Evolutionary conservation across 2,888 invertebrate species (phyloP), one percentile per base, ranked within the genome.

Genomic region (Apodemia mormo): DNA sequence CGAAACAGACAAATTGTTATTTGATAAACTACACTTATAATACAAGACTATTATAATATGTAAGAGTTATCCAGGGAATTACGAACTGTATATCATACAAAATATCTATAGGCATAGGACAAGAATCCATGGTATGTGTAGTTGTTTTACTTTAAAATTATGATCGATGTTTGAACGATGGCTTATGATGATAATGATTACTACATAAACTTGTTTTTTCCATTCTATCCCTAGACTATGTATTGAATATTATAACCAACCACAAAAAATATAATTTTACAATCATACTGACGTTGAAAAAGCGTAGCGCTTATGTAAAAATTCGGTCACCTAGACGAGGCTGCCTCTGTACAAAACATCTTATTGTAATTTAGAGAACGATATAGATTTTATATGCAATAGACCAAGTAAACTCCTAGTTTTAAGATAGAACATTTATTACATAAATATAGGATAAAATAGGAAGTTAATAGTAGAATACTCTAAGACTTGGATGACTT

Each of bases 301-400:
- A 81, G 79, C 77, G 76, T 81, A 81, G 83, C 80, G 81, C 82
- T 85, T 84, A 86, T 80, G 84, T 85, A 90, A 88, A 92, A 93
- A 92, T 93, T 93, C 92, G 92, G 92, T 89, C 80, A 86, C 89
- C 92, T 92, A 93, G 93, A 93, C 86, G 93, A 93, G 93, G 93
- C 89, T 86, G 86, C 87, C 87, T 84, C 84, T 71, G 86, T 90
- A 92, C 91, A 92, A 72, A 89, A 91, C 88, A 87, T 86, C 84
- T 89, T 89, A 86, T 82, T 61, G 56, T 29, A 84, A 86, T 85
- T 86, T 87, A 85, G 83, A 83, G 82, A 84, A 85, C 71, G 71
- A 74, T 72, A 73, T 72, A 88, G 88, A 92, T 88, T 88, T 87
- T 84, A 87, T 49, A 86, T 86, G 84, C 88, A 86, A 86, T 86